Evolutionary conservation across 1,140 invertebrate genomes (phyloP).

Genomic region (Phortica variegata): DNA sequence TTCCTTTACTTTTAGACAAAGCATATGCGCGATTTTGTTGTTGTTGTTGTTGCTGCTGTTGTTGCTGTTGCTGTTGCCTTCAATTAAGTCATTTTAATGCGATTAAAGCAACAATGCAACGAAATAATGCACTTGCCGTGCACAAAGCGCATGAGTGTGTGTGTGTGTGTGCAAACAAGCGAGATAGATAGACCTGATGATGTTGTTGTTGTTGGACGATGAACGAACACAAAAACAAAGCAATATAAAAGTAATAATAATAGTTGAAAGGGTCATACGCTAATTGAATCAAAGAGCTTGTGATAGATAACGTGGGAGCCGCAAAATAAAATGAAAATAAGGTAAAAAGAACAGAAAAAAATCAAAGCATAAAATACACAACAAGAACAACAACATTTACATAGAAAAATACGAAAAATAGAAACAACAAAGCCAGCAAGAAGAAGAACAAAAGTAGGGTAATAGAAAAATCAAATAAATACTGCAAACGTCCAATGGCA

Average conservation of each 20-base stretch:
- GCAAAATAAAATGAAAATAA: no score
- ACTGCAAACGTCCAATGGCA: no score
- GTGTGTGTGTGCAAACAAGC: no score
- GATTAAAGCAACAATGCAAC: constrained; percentile 31
- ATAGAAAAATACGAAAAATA: constrained; percentile 47
- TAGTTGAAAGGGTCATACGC: constrained; percentile 14
- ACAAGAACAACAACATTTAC: constrained; percentile 7
- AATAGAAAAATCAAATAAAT: no score
- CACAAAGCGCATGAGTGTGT: background rate
- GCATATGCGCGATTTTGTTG: constrained; percentile 2
- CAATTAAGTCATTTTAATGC: constrained; percentile 54
- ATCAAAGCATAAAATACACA: background rate
- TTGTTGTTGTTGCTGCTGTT: constrained; percentile 8
- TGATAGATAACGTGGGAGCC: no score
- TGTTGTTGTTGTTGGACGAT: no score
- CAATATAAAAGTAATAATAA: background rate
- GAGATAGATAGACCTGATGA: no score
- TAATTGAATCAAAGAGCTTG: constrained; percentile 44
- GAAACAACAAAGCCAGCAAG: constrained; percentile 3
- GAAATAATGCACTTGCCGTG: constrained; percentile 41
- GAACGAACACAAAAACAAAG: background rate
- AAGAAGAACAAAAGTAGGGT: background rate
- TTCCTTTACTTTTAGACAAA: background rate
- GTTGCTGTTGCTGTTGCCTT: constrained; percentile 31
- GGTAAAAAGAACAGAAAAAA: no score